Conservation (phyloP, 2,888 invertebrate genomes). For the Spatulosminthurus flaviceps region DNA sequence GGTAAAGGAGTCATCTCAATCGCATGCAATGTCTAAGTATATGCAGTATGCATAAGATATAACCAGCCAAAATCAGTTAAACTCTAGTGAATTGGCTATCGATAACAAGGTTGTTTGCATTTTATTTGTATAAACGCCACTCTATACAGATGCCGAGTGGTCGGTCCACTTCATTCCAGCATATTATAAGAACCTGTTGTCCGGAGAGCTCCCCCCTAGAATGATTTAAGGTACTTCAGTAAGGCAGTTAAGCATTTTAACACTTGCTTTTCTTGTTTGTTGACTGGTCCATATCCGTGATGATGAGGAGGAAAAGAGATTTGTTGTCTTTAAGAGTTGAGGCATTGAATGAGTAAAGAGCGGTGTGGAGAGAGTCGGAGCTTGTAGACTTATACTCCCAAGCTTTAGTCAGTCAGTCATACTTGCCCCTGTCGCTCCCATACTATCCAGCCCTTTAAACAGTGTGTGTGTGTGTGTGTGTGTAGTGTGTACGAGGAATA, state of each 20-base stretch:
- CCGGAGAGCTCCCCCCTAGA: conserved; percentile 1
- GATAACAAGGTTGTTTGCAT: conserved; percentile 7
- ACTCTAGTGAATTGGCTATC: too few relatives aligned
- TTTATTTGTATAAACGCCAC: neutral
- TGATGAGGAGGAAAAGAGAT: conserved; percentile 20
- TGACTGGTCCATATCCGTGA: conserved; percentile 18
- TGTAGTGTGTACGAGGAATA: too few relatives aligned
- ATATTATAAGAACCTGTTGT: conserved; percentile 25
- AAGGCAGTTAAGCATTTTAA: conserved; percentile 42
- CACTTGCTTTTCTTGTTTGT: conserved; percentile 36
- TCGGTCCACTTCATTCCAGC: neutral
- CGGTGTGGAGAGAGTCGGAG: neutral
- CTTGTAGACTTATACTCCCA: too few relatives aligned
- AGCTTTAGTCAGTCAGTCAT: conserved; percentile 15
- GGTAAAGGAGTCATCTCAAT: too few relatives aligned
- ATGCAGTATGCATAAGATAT: too few relatives aligned
- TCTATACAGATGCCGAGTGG: neutral
- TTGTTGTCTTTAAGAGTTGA: conserved; percentile 10
- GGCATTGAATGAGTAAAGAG: conserved; percentile 5
- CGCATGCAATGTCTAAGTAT: too few relatives aligned
- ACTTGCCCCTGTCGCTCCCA: too few relatives aligned
- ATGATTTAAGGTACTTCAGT: conserved; percentile 40
- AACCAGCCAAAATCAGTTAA: too few relatives aligned
- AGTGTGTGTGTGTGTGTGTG: neutral
- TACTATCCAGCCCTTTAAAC: neutral